Evolutionary conservation across 2,888 invertebrate genomes (phyloP), one percentile per base, ranked within the genome.

Genomic region (Philonicus albiceps): DNA sequence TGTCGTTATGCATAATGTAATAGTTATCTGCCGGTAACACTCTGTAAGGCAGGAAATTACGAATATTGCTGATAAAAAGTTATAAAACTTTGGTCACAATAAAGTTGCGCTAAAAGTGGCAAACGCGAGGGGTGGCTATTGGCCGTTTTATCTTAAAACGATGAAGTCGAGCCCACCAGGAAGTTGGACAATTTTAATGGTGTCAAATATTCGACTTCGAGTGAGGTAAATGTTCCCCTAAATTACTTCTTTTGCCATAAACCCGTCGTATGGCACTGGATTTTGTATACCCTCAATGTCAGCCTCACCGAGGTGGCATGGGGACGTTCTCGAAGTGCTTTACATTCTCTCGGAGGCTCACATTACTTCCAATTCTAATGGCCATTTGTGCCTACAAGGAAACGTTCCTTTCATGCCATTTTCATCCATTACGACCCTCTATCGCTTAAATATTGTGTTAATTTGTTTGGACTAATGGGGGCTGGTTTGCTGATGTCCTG

Each of bases 1-100:
- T 86, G 64, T 86, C 86, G 87, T 86, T 87, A 86, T 87, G 87
- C 87, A 87, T 87, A 87, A 87, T 87, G 87, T 87, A 87, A 86
- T 87, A 86, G 87, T 87, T 87, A 87, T 87, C 87, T 86, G 86
- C 83, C 86, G 87, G 86, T 86, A 87, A 86, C 87, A 87, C 86
- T 86, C 83, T 86, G 55, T 76, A 75, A 86, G 55, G 73, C 73
- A 74, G 86, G 86, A 85, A 87, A 78, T 81, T 80, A 64, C 86
- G 86, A 83, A 86, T 87, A 87, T 87, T 81, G 86, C 81, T 80
- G 78, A 86, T 80, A 86, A 78, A 86, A 64, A 86, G 85, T 85
- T 85, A 43, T 55, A 27, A 73, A 85, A 85, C 74, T 85, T 22
- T 30, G 74, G 85, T 43, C 85, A 85, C 85, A 85, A 74, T 85